Percentiles rank a stretch among this genome's conserved stretches.
phyloP scores from a whole-genome alignment of 2,113 vertebrate species.

The Dolichallabes microphthalmus region DNA sequence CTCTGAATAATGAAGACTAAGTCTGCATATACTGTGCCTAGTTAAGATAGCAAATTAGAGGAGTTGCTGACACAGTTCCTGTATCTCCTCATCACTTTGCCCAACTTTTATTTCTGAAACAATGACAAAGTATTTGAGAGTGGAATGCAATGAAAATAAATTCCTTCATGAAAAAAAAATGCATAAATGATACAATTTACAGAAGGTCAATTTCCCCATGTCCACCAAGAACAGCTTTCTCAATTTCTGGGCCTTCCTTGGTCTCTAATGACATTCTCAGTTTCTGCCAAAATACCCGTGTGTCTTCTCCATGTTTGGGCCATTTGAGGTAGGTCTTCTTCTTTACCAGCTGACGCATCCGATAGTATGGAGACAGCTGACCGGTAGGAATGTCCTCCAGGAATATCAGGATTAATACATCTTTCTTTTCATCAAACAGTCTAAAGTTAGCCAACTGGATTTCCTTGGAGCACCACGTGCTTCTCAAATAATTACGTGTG shows the following conservation, averaged over 20 bases:
- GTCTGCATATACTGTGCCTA: too few species aligned
- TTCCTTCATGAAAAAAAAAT: background rate
- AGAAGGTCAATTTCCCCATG: too few species aligned
- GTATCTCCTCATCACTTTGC: too few species aligned
- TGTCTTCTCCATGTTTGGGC: too few species aligned
- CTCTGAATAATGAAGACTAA: too few species aligned
- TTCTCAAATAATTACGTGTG: constrained; percentile 70
- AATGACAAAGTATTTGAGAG: background rate
- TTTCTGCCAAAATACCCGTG: too few species aligned
- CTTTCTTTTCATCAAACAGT: constrained; percentile 73
- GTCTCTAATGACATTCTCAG: too few species aligned
- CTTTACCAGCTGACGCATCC: too few species aligned
- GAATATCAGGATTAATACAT: constrained; percentile 74
- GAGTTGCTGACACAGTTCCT: background rate
- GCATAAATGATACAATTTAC: background rate
- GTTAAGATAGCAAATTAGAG: background rate
- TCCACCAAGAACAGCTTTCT: too few species aligned
- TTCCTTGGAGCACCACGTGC: constrained; percentile 75
- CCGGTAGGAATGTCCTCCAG: constrained; percentile 70
- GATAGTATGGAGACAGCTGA: constrained; percentile 68
- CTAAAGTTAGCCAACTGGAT: constrained; percentile 68
- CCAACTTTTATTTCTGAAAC: too few species aligned
- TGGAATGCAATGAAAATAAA: background rate
- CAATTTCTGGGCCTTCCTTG: too few species aligned
- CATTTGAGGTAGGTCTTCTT: too few species aligned